These are phyloP conservation scores for Sphaeramia orbicularis DNA, from an alignment of 2,797 vertebrate species.

Conservation along the genomic window DNA sequence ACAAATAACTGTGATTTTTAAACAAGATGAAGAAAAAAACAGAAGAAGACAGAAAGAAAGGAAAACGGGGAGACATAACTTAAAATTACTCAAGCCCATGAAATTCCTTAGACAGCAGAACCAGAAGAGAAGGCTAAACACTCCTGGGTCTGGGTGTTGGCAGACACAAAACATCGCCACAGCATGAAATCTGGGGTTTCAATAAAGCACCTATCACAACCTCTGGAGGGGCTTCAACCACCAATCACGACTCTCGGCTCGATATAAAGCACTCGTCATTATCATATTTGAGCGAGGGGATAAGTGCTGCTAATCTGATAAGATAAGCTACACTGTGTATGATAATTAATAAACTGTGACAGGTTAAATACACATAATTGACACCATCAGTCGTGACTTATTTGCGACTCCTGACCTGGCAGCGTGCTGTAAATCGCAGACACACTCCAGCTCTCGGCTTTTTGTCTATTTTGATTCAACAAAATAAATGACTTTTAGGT, in stretches of 20 bases:
- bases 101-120: slow-evolving; percentile 81
- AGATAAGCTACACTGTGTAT: slow-evolving; percentile 11
- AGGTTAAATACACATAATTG: slow-evolving; percentile 6
- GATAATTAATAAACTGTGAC: slow-evolving; percentile 25
- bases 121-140: slow-evolving; percentile 76
- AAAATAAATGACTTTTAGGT: slow-evolving; percentile 31
- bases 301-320: slow-evolving; percentile 26
- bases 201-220: slow-evolving; percentile 42
- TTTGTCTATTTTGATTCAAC: slow-evolving; percentile 15
- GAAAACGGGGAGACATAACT: slow-evolving; percentile 63
- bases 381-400: slow-evolving; percentile 13
- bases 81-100: slow-evolving; percentile 67
- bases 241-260: slow-evolving; percentile 45
- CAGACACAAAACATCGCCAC: slow-evolving; percentile 73
- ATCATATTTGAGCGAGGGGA: slow-evolving; percentile 10
- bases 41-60: slow-evolving; percentile 36
- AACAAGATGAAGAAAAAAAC: slow-evolving; percentile 53
- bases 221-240: slow-evolving; percentile 1
- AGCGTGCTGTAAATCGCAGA: slow-evolving; percentile 26
- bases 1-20: slow-evolving; percentile 72
- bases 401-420: slow-evolving; percentile 33
- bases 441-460: slow-evolving; percentile 15
- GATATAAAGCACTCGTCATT: slow-evolving; percentile 27
- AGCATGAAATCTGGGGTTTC: slow-evolving; percentile 47
- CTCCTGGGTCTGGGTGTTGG: slow-evolving; percentile 74